phyloP scores from a whole-genome alignment of 2,888 invertebrate species.

The Sacculina carcini region DNA sequence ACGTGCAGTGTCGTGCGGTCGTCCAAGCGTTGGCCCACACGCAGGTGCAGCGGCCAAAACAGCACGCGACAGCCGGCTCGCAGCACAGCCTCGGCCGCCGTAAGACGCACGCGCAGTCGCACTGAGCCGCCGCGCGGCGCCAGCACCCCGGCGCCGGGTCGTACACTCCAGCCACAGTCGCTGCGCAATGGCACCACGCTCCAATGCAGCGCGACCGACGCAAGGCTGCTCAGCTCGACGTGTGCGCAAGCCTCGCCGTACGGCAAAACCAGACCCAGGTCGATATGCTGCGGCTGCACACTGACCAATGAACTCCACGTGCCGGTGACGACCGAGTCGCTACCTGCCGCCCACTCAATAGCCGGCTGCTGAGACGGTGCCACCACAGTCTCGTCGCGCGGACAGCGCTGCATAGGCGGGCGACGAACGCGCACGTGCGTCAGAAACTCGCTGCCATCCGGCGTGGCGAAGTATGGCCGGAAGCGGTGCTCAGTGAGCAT shows the following conservation, averaged over 20 bases:
- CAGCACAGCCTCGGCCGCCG: neutral
- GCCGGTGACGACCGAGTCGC: too few relatives aligned
- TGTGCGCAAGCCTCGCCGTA: neutral
- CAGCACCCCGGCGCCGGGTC: neutral
- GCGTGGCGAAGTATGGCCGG: neutral
- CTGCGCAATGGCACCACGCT: neutral
- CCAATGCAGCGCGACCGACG: neutral
- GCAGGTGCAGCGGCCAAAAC: neutral
- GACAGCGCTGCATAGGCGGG: neutral
- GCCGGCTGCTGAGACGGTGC: neutral
- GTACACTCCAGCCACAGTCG: neutral
- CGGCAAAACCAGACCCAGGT: constrained; percentile 1
- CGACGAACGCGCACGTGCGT: neutral
- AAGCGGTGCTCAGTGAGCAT: neutral
- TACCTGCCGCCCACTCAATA: neutral
- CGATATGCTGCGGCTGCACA: neutral
- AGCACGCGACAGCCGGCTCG: neutral
- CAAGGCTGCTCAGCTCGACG: neutral
- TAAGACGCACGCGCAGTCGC: neutral
- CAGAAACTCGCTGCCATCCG: constrained; percentile 1
- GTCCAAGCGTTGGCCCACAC: neutral
- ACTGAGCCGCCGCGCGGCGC: neutral
- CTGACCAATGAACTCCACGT: too few relatives aligned
- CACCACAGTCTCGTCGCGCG: neutral
- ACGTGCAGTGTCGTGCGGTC: neutral